Percentiles rank a stretch among this genome's conserved stretches.
Evolutionary conservation across 2,113 vertebrate genomes (phyloP).

Genomic region (Cygnus atratus): DNA sequence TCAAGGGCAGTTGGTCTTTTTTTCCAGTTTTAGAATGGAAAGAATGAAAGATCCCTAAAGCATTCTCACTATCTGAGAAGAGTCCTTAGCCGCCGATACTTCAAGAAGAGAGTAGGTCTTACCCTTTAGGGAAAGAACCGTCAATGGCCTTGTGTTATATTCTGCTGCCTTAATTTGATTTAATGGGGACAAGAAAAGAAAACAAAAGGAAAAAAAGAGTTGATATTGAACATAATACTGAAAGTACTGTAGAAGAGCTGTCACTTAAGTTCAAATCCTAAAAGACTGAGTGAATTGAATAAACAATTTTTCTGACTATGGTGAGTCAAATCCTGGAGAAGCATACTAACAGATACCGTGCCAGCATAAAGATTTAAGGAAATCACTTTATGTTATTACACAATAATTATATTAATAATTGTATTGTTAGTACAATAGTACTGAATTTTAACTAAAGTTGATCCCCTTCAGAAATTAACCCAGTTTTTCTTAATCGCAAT

Average conservation of each 20-base stretch:
- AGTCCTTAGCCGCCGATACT: rapidly evolving
- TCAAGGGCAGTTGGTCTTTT: background rate
- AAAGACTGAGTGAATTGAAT: background rate
- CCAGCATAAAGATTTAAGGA: slow-evolving; percentile 29
- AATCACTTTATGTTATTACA: slow-evolving; percentile 11
- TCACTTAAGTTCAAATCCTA: background rate
- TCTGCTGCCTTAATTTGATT: background rate
- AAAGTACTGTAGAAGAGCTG: background rate
- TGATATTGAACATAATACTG: background rate
- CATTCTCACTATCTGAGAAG: background rate
- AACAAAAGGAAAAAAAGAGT: background rate
- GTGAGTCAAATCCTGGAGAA: slow-evolving; percentile 33
- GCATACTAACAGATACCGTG: slow-evolving; percentile 12
- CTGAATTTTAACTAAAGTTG: background rate
- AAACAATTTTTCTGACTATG: slow-evolving; percentile 15
- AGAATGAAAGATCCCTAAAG: background rate
- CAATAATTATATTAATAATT: too few species aligned
- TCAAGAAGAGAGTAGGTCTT: background rate
- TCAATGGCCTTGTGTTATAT: background rate
- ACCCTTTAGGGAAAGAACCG: background rate
- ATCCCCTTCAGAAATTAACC: slow-evolving; percentile 28
- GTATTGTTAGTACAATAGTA: background rate
- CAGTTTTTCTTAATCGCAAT: background rate
- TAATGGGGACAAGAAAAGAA: background rate
- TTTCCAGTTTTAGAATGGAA: background rate